Conservation (phyloP, 1,140 invertebrate species). For the Manduca sexta region DNA sequence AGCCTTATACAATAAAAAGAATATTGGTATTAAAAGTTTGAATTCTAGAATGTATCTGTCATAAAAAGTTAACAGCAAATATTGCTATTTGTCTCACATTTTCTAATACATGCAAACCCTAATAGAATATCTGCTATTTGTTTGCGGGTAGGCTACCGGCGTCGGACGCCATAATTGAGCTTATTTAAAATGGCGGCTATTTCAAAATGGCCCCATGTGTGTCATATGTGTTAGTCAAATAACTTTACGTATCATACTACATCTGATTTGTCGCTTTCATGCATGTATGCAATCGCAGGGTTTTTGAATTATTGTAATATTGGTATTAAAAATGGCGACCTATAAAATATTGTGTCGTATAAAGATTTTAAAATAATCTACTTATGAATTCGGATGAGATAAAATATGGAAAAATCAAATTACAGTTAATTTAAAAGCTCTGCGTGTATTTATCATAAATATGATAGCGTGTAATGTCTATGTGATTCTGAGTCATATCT, state of each 20-base stretch:
- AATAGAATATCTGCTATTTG: too few species aligned
- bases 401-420: too few species aligned
- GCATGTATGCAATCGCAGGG: background rate
- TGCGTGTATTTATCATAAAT: conserved; percentile 2
- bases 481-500: conserved; percentile 28
- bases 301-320: background rate
- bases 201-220: background rate
- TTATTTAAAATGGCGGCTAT: background rate
- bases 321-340: background rate
- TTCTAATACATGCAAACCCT: too few species aligned
- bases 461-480: conserved; percentile 8
- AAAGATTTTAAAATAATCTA: too few species aligned
- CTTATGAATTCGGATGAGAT: too few species aligned
- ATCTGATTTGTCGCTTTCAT: background rate
- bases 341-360: too few species aligned
- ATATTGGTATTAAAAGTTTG: too few species aligned
- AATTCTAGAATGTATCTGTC: too few species aligned
- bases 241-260: background rate
- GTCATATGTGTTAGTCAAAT: background rate
- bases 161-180: background rate
- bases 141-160: background rate
- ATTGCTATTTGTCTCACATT: too few species aligned
- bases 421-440: background rate
- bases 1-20: too few species aligned
- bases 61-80: too few species aligned